Evolutionary conservation across 2,888 invertebrate genomes (phyloP).

Genomic region (Caenorhabditis afra): DNA sequence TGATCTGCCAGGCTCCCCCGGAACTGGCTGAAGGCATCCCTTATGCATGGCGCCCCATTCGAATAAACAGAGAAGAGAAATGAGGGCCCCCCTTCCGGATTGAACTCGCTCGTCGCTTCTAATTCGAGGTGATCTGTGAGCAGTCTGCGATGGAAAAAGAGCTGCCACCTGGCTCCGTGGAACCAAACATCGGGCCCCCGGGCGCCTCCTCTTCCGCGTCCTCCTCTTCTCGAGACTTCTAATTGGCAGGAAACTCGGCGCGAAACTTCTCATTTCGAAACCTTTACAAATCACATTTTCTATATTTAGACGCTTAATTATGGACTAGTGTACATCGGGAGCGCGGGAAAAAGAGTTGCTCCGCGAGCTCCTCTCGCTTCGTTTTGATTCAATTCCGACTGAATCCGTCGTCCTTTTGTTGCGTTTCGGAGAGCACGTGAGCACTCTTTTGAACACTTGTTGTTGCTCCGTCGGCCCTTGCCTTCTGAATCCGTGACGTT

Average conservation of each 20-base stretch:
- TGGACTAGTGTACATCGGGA: background rate
- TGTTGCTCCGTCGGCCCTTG: background rate
- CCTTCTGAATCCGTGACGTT: conserved; percentile 4
- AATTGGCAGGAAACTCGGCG: background rate
- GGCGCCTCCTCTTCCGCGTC: conserved; percentile 2
- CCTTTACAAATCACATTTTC: background rate
- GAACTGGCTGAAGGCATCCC: background rate
- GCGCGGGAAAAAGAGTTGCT: no score
- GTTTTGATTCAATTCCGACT: no score
- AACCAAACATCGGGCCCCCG: conserved; percentile 35
- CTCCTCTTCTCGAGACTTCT: background rate
- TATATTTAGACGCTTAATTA: conserved; percentile 20
- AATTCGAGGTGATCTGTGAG: conserved; percentile 28
- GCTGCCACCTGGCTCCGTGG: conserved; percentile 28
- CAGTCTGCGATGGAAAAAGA: conserved; percentile 12
- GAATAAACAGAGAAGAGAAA: conserved; percentile 14
- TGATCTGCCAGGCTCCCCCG: background rate
- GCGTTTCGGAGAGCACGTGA: no score
- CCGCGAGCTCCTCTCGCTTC: no score
- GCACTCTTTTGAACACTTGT: no score
- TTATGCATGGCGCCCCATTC: conserved; percentile 12
- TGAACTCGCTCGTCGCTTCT: conserved; percentile 1
- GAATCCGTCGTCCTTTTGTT: no score
- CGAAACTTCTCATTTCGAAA: background rate
- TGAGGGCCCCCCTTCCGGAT: background rate